Evolutionary conservation across 1,140 invertebrate species (phyloP), one percentile per base, ranked within the genome.

Genomic region (Dendrolimus kikuchii): DNA sequence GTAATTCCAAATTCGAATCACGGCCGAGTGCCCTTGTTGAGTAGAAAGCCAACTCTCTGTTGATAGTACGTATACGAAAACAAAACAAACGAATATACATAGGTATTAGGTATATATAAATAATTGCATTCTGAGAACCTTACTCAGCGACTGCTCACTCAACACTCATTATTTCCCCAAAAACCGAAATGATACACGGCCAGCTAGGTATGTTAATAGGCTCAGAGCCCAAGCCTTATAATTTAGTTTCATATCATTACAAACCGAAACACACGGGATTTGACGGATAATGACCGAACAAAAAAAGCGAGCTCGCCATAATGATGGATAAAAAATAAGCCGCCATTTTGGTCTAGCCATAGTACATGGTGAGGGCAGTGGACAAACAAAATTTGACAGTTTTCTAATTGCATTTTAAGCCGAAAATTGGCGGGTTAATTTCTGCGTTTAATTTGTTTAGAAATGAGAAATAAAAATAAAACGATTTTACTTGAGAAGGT

Each of bases 181-280:
- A 45, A 45, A 9, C 5, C 43, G 50, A 56, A 77, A 75, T 67
- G 66, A 73, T 73, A 75, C 66, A 50, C 40, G 53, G 49, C 45
- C 53, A 46, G 56, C 69, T 78, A 79, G 76, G 67, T 72, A 76
- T 73, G 70, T 81, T 84, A 81, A 84, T 81, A 76, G 71, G 64
- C 59, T 60, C 53, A 66, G 70, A 57, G 71, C 60, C 64, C 62
- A 55, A 57, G 71, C 69, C 74, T 69, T 84, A 63, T 81, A 81
- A 84, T 81, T 84, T 84, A 62, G 66, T 53, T 76, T 71, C 67
- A 70, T 81, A 75, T 80, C 74, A 84, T 81, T 81, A 84, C 71
- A 61, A 48, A 38, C 51, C 63, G 62, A 63, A 69, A 68, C 59
- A 56, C 49, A 47, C 40, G 68, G 72, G 64, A 60, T 71, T 62